A percentile compares a stretch with the other conserved stretches of the same genome.
These are phyloP conservation scores for Chinchilla lanigera DNA, from an alignment of 2,113 vertebrate genomes.

Conservation along the genomic window DNA sequence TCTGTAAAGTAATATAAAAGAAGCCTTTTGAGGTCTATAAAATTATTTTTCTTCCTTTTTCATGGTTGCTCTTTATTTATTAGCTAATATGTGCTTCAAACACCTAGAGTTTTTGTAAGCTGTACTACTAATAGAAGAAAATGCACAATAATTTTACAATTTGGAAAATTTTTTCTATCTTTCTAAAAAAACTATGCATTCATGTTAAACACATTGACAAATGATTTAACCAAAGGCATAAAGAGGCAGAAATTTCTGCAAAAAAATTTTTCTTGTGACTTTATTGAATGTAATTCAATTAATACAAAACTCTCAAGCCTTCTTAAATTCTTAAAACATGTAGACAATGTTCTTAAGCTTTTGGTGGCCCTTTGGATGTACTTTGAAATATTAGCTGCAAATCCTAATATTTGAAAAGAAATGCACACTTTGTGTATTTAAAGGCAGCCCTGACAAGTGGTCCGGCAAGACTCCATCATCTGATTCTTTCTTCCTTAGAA, in stretches of 20 bases:
- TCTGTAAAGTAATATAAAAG: neutral
- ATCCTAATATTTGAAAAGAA: conserved; percentile 50
- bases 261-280: neutral
- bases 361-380: neutral
- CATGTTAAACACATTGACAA: conserved; percentile 11
- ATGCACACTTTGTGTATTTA: neutral
- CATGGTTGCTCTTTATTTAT: neutral
- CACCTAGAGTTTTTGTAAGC: neutral
- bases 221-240: conserved; percentile 22
- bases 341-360: neutral
- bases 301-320: conserved; percentile 3
- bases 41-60: neutral
- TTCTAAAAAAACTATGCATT: conserved; percentile 50
- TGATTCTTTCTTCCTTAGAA: conserved; percentile 41
- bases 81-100: neutral
- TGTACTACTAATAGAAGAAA: conserved; percentile 39
- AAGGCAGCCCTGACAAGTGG: neutral
- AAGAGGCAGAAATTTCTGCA: conserved; percentile 28
- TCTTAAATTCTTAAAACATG: conserved; percentile 48
- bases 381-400: conserved; percentile 65
- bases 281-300: neutral
- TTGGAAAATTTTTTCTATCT: neutral
- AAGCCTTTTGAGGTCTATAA: conserved; percentile 3
- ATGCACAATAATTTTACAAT: conserved; percentile 34
- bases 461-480: neutral